Evolutionary conservation across 1,140 invertebrate genomes (phyloP).

Genomic region (Aphis gossypii): DNA sequence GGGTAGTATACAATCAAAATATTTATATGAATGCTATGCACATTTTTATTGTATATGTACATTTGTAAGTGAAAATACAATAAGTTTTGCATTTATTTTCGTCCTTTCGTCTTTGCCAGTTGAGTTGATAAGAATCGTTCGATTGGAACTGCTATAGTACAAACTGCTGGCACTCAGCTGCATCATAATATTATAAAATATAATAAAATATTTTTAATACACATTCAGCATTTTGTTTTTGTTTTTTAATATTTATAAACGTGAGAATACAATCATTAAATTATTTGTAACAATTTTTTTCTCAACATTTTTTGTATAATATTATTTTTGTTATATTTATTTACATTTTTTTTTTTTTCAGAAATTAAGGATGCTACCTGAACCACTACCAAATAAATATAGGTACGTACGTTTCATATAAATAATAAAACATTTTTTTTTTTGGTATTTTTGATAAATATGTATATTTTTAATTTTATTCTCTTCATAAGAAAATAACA

Average conservation of each 20-base stretch:
- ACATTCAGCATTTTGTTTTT: background rate
- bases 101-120: background rate
- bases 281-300: background rate
- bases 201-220: background rate
- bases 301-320: background rate
- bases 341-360: background rate
- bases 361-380: background rate
- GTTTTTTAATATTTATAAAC: background rate
- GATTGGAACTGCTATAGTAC: background rate
- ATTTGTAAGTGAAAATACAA: background rate
- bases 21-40: no score
- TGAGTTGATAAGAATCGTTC: background rate
- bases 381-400: background rate
- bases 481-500: background rate
- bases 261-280: background rate
- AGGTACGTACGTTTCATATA: background rate
- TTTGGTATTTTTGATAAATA: background rate
- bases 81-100: background rate
- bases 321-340: background rate
- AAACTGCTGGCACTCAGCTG: background rate
- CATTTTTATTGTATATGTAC: background rate
- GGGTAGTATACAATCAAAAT: no score
- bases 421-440: no score
- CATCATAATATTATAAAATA: background rate
- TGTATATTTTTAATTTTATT: background rate